A percentile compares a stretch with the other conserved stretches of the same genome.
Evolutionary conservation across 1,140 invertebrate species (phyloP).

Genomic region (Chlorops oryzae): DNA sequence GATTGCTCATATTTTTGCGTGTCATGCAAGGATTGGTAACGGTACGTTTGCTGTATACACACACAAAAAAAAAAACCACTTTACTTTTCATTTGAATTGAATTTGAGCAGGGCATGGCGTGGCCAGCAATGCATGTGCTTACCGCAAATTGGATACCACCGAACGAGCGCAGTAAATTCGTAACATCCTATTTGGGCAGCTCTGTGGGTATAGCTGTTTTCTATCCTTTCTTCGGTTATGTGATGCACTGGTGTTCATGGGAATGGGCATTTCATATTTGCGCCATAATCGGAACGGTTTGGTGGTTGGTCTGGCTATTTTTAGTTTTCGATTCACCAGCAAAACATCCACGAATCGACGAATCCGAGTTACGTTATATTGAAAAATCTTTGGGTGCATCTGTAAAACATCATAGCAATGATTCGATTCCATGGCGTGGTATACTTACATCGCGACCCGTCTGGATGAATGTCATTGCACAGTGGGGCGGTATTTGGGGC

Average conservation of each 20-base stretch:
- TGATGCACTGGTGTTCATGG: constrained; percentile 65
- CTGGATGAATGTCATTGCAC: constrained; percentile 69
- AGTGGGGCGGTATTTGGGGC: constrained; percentile 80
- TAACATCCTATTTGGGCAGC: constrained; percentile 64
- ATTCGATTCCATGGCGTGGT: constrained; percentile 62
- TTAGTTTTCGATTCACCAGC: constrained; percentile 63
- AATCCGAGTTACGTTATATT: constrained; percentile 60
- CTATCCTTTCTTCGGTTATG: constrained; percentile 61
- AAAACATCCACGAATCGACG: constrained; percentile 67
- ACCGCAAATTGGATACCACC: constrained; percentile 79
- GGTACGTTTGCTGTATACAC: constrained; percentile 52
- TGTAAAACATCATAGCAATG: constrained; percentile 41
- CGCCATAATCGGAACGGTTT: constrained; percentile 58
- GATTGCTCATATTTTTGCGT: constrained; percentile 58
- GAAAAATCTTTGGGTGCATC: constrained; percentile 53
- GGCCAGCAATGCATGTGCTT: constrained; percentile 71
- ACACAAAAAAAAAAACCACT: not conserved
- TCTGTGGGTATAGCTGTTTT: constrained; percentile 63
- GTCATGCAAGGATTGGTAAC: constrained; percentile 67
- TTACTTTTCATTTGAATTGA: too few relatives aligned
- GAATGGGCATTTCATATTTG: constrained; percentile 67
- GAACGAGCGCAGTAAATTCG: constrained; percentile 68
- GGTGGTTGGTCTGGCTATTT: constrained; percentile 62
- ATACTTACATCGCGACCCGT: constrained; percentile 69
- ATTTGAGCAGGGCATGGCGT: constrained; percentile 68